These are phyloP conservation scores for Mirounga angustirostris DNA, from an alignment of 2,113 vertebrate genomes.

Conservation along the genomic window DNA sequence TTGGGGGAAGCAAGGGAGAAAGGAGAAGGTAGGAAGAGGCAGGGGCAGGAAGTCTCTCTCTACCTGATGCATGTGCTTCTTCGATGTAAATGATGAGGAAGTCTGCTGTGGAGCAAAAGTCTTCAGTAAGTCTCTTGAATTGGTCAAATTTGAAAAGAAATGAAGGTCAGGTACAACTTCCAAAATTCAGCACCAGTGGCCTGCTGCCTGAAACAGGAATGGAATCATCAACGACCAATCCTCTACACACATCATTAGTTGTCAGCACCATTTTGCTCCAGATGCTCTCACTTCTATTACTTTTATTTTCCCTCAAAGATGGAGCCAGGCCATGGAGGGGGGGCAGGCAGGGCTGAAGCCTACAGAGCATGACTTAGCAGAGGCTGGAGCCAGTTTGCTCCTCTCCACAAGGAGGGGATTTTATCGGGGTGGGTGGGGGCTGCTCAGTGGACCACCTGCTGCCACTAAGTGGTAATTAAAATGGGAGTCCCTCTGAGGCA, in stretches of 20 bases:
- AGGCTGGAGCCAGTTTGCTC: not conserved
- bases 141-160: constrained; percentile 95
- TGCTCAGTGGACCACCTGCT: not conserved
- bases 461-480: not conserved
- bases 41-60: not conserved
- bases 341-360: not conserved
- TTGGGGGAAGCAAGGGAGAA: no score
- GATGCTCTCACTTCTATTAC: not conserved
- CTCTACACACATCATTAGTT: not conserved
- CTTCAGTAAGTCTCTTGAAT: constrained; percentile 94
- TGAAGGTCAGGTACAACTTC: constrained; percentile 97
- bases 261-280: not conserved
- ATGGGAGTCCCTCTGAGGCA: not conserved
- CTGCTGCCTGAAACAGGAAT: constrained; percentile 86
- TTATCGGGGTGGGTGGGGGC: not conserved
- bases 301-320: not conserved
- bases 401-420: not conserved
- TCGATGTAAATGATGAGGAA: constrained; percentile 95
- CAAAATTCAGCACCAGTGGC: constrained; percentile 95
- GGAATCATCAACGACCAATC: not conserved
- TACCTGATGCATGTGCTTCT: constrained; percentile 96
- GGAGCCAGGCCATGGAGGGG: not conserved
- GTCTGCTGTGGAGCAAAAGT: constrained; percentile 92
- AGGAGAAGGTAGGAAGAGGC: not conserved
- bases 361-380: not conserved